Base-by-base conservation (phyloP, 2,888 invertebrate genomes). In the Hirtodrosophila cameraria region DNA sequence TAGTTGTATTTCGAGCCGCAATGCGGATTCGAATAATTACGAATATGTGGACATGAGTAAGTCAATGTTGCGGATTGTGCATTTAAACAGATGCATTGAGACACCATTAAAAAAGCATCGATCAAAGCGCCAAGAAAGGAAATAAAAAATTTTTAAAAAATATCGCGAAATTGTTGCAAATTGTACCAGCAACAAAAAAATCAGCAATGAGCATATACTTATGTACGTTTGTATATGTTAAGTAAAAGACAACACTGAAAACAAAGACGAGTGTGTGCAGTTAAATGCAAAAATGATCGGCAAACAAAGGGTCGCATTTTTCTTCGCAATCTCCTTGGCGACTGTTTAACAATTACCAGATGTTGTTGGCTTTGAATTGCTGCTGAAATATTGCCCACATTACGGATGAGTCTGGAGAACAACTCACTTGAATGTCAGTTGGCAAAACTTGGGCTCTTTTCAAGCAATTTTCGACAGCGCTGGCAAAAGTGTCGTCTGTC, bases 341-440 rank as follows among this genome's bases (percentile, higher is more conserved):
- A 73, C 66, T 55, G 65, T 41, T 75, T 87, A 89, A 89, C 89
- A 89, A 86, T 89, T 84, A 86, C 83, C 88, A 89, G 88, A 89
- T 89, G 88, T 89, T 78, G 23, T 23, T 23, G 18, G 1, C 18
- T 3, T 18, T 4, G 18, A 4, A 18, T 18, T 18, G 46, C 20
- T 27, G 27, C 62, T 61, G 45, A 62, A 50, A 75, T 78, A 70
- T 60, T 63, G 50, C 55, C 25, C 63, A 74, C 59, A 42, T 66
- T 54, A 55, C 35, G 36, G 23, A 30, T 13, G 33, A 45, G 59
- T 41, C 50, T 52, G 46, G 38, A 28, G 33, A 60, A 36, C 13
- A 46, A 46, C 25, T 67, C 41, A 43, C 23, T 64, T 64, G 50
- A 65, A 50, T 71, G 53, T 39, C 66, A 52, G 30, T 16, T 20